These are phyloP conservation scores for Eupithecia inturbata DNA, from an alignment of 2,888 invertebrate species.

Conservation along the genomic window DNA sequence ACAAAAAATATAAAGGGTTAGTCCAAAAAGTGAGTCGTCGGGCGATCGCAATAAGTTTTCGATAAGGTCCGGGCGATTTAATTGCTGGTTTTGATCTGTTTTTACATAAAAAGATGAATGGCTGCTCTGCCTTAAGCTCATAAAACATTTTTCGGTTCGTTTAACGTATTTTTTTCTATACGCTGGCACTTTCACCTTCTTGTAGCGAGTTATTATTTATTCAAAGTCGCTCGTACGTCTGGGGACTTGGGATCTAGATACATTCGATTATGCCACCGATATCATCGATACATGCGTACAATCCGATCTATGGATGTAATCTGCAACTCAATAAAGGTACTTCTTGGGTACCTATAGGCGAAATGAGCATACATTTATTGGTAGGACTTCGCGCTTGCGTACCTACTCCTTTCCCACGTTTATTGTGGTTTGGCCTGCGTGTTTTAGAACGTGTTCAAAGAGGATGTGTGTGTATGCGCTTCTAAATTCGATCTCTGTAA, in stretches of 20 bases:
- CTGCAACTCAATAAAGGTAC: slow-evolving; percentile 49
- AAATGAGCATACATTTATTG: slow-evolving; percentile 47
- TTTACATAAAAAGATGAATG: slow-evolving; percentile 84
- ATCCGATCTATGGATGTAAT: slow-evolving; percentile 48
- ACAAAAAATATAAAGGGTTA: slow-evolving; percentile 83
- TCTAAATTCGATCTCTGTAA: slow-evolving; percentile 81
- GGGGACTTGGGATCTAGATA: slow-evolving; percentile 71
- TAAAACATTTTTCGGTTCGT: slow-evolving; percentile 73
- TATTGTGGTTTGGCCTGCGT: slow-evolving; percentile 44
- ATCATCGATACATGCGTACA: slow-evolving; percentile 49
- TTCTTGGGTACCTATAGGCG: slow-evolving; percentile 43
- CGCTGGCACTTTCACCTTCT: slow-evolving; percentile 78
- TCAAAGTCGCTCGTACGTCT: slow-evolving; percentile 60
- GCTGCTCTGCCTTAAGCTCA: slow-evolving; percentile 75
- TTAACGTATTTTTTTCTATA: slow-evolving; percentile 73
- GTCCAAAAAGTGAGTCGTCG: slow-evolving; percentile 83
- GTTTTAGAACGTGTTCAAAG: slow-evolving; percentile 50
- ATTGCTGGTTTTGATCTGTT: slow-evolving; percentile 84
- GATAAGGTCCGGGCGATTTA: slow-evolving; percentile 83
- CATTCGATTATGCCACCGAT: slow-evolving; percentile 67
- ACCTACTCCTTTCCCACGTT: slow-evolving; percentile 55
- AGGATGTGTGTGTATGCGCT: slow-evolving; percentile 71
- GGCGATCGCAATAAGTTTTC: slow-evolving; percentile 83
- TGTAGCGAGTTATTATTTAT: slow-evolving; percentile 68
- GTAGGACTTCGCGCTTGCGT: slow-evolving; percentile 48